Percentiles rank a stretch among this genome's conserved stretches.
Evolutionary conservation across 2,888 invertebrate genomes (phyloP).

Genomic region (Synergus itoensis): DNA sequence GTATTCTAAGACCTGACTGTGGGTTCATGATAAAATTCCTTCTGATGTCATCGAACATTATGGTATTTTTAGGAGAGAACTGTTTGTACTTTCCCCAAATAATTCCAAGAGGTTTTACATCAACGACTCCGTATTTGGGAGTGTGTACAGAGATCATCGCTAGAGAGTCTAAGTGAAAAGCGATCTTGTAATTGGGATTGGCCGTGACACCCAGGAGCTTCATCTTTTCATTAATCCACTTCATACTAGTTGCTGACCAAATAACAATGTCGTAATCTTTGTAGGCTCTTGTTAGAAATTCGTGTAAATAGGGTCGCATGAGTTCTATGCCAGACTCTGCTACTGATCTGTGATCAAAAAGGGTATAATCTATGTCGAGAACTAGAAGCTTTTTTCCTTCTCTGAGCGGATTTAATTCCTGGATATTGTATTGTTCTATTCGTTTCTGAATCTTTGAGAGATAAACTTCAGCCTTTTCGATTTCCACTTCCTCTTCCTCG

Average conservation of each 20-base stretch:
- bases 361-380: conserved; percentile 96
- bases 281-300: conserved; percentile 93
- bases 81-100: conserved; percentile 97
- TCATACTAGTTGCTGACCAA: conserved; percentile 99
- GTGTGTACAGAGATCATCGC: conserved; percentile 98
- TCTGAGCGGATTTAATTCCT: conserved; percentile 89
- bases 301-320: conserved; percentile 97
- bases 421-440: conserved; percentile 90
- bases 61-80: conserved; percentile 94
- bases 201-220: conserved; percentile 91
- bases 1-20: conserved; percentile 93
- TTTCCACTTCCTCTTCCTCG: conserved; percentile 89
- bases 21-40: conserved; percentile 99
- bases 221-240: conserved; percentile 99
- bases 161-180: conserved; percentile 93
- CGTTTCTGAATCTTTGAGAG: conserved; percentile 90
- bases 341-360: conserved; percentile 95
- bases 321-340: conserved; percentile 93
- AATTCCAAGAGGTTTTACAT: conserved; percentile 97
- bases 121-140: conserved; percentile 93
- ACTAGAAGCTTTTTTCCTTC: conserved; percentile 94
- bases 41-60: conserved; percentile 98
- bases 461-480: conserved; percentile 85
- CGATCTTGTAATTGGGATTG: conserved; percentile 92
- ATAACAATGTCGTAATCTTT: conserved; percentile 97